These are phyloP conservation scores for Zapus hudsonius DNA, from an alignment of 2,113 vertebrate species.

Conservation along the genomic window DNA sequence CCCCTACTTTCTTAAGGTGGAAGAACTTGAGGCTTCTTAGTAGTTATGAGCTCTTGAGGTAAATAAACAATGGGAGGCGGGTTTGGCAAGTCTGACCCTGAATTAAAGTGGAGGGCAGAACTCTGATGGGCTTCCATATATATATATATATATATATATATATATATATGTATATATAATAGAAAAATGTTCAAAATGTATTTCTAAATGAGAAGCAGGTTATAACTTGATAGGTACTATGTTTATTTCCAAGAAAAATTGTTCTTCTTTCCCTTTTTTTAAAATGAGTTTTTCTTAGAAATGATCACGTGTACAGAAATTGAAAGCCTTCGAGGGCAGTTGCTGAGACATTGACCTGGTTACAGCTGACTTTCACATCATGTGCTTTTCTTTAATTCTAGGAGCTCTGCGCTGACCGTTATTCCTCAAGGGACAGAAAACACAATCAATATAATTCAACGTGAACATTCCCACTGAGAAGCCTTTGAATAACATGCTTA, in stretches of 20 bases:
- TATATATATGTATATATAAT: not conserved
- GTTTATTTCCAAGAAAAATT: not conserved
- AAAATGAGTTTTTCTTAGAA: constrained; percentile 11
- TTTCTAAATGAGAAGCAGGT: not conserved
- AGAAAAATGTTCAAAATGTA: not conserved
- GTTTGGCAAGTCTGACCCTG: not conserved
- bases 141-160: not conserved
- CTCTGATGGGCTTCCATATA: not conserved
- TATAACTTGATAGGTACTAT: not conserved
- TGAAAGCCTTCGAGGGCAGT: not conserved
- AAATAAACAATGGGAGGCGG: not conserved
- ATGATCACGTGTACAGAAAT: constrained; percentile 2
- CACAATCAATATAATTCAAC: not conserved
- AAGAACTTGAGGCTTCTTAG: not conserved
- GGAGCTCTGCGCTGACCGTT: not conserved
- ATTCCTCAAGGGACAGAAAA: not conserved
- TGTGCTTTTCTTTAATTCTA: not conserved
- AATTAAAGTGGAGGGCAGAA: not conserved
- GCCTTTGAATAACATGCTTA: constrained; percentile 14
- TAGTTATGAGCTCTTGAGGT: not conserved
- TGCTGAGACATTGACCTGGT: not conserved
- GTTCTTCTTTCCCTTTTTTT: constrained; percentile 35
- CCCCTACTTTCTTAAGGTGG: not conserved
- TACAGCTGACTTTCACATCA: too few relatives aligned
- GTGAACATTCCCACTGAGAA: not conserved